Conservation (phyloP, 1,140 invertebrate genomes). For the Caenorhabditis tropicalis region DNA sequence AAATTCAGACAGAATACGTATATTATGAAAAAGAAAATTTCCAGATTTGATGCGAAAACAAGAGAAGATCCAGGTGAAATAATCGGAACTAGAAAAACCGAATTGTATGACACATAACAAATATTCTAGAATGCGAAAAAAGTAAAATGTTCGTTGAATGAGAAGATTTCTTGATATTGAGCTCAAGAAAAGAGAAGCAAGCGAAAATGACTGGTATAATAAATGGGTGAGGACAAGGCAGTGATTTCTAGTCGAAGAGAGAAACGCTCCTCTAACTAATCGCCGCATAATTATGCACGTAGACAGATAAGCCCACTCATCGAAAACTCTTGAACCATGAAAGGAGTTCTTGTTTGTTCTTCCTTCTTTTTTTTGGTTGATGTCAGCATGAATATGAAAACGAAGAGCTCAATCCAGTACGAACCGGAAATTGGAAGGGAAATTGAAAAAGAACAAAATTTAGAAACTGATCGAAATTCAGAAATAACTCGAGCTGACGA, state of each 20-base stretch:
- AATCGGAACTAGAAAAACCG: background rate
- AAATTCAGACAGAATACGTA: background rate
- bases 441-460: too few species aligned
- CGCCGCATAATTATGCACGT: background rate
- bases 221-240: background rate
- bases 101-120: background rate
- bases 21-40: background rate
- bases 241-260: background rate
- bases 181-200: background rate
- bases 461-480: too few species aligned
- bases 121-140: too few species aligned
- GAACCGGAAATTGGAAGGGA: too few species aligned
- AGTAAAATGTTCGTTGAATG: background rate
- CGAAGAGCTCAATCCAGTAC: too few species aligned
- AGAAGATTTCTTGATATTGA: background rate
- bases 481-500: too few species aligned
- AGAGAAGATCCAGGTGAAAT: conserved; percentile 5
- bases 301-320: conserved; percentile 5
- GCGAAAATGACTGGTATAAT: background rate
- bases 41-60: background rate
- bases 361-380: background rate
- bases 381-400: too few species aligned
- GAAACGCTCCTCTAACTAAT: background rate
- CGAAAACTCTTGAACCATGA: background rate
- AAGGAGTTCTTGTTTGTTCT: background rate